A percentile compares a stretch with the other conserved stretches of the same genome.
Evolutionary conservation across 2,113 vertebrate species (phyloP).

Genomic region (Tiliqua scincoides): DNA sequence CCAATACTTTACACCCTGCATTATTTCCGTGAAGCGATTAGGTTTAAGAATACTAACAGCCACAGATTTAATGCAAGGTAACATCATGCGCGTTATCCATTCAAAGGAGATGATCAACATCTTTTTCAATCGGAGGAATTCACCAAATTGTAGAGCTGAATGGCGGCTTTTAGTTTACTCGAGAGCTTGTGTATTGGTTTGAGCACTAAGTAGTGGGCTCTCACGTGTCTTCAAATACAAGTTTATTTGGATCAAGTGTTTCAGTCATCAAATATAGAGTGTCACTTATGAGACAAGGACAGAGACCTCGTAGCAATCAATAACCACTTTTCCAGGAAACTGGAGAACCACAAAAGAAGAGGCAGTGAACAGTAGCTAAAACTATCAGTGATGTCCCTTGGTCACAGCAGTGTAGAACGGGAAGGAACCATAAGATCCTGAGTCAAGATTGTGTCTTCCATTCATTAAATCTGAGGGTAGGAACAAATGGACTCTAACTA

Average conservation of each 20-base stretch:
- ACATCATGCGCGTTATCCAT: neutral
- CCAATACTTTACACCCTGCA: neutral
- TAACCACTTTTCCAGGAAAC: neutral
- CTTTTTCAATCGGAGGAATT: neutral
- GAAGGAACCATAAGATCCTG: neutral
- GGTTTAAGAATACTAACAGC: neutral
- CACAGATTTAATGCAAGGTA: neutral
- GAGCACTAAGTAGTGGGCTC: neutral
- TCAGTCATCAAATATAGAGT: constrained; percentile 1
- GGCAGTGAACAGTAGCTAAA: too few species aligned
- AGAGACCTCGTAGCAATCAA: neutral
- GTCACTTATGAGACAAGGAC: neutral
- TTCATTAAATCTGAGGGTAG: too few species aligned
- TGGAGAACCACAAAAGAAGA: neutral
- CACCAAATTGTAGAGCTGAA: neutral
- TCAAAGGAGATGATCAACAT: neutral
- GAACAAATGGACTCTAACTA: neutral
- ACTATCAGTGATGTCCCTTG: neutral
- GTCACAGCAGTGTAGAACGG: neutral
- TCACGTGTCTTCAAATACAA: neutral
- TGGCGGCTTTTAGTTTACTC: neutral
- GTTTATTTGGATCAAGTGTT: neutral
- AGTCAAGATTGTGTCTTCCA: neutral
- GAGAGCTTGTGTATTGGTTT: neutral
- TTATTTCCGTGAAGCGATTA: neutral